Evolutionary conservation across 2,113 vertebrate genomes (phyloP).

Genomic region (Seriola quinqueradiata): DNA sequence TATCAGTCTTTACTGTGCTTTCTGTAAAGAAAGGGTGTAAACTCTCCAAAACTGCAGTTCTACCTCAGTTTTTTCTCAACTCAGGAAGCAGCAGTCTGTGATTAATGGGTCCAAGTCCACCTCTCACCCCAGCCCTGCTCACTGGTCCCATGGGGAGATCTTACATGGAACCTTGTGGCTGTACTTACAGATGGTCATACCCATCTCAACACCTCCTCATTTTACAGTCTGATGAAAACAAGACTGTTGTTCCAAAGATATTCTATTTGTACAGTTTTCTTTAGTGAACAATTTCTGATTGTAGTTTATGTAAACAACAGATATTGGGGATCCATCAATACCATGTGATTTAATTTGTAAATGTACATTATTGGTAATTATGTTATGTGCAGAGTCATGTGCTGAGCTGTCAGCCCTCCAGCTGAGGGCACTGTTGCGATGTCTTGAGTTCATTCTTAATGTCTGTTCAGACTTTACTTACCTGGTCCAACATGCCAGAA

Average conservation of each 20-base stretch:
- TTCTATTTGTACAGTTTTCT: neutral
- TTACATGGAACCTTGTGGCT: slow-evolving; percentile 15
- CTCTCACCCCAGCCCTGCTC: slow-evolving; percentile 35
- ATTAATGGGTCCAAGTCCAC: slow-evolving; percentile 60
- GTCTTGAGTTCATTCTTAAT: neutral
- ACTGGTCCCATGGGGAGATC: slow-evolving; percentile 29
- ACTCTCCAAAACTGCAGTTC: neutral
- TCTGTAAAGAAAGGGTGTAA: neutral
- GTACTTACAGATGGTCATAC: slow-evolving; percentile 29
- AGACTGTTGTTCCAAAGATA: neutral
- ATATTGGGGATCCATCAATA: neutral
- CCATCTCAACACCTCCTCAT: neutral
- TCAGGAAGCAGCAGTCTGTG: slow-evolving; percentile 39
- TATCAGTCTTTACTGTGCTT: neutral
- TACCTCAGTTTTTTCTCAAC: slow-evolving; percentile 5
- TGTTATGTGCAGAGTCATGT: neutral
- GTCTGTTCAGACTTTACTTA: neutral
- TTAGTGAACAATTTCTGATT: neutral
- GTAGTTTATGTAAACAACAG: neutral
- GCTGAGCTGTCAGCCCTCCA: slow-evolving; percentile 11
- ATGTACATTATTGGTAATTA: neutral
- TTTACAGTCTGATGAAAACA: slow-evolving; percentile 1
- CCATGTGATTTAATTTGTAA: neutral
- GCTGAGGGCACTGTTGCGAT: slow-evolving; percentile 44
- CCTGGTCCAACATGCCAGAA: neutral